Percentiles rank a stretch among this genome's conserved stretches.
Conservation (phyloP, 2,797 vertebrate species). For the Decapterus maruadsi region DNA sequence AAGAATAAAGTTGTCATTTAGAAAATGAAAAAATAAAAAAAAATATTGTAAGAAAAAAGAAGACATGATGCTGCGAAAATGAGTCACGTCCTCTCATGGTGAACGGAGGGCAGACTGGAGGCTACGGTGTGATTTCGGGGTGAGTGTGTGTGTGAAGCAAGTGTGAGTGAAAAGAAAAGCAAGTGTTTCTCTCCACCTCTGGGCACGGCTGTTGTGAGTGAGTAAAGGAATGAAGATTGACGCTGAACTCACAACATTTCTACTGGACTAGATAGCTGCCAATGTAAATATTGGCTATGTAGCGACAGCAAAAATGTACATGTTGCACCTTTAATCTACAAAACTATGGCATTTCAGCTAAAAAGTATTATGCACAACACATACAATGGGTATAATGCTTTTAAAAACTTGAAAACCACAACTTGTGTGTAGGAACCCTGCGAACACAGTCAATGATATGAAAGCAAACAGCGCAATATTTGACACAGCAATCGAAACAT, state of each 20-base stretch:
- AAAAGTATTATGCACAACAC: slow-evolving; percentile 18
- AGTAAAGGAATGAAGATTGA: no score
- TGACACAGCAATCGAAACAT: slow-evolving; percentile 42
- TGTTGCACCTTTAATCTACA: slow-evolving; percentile 2
- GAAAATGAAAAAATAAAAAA: no score
- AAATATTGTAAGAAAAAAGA: no score
- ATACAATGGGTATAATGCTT: neutral
- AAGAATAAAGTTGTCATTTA: no score
- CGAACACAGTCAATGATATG: slow-evolving; percentile 30
- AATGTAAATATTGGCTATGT: neutral
- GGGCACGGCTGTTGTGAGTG: no score
- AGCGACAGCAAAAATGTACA: neutral
- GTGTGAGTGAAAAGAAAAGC: no score
- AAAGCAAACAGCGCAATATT: slow-evolving; percentile 43
- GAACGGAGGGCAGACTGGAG: neutral
- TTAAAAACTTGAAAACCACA: neutral
- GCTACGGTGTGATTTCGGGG: neutral
- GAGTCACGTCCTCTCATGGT: neutral
- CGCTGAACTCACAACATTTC: no score
- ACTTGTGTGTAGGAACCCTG: slow-evolving; percentile 22
- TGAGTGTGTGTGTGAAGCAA: no score
- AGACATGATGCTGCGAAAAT: no score
- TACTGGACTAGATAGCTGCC: neutral
- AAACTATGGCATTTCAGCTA: neutral
- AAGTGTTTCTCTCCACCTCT: neutral